These are phyloP conservation scores for Globodera ellingtonae DNA, from an alignment of 1,140 invertebrate species.

Conservation along the genomic window DNA sequence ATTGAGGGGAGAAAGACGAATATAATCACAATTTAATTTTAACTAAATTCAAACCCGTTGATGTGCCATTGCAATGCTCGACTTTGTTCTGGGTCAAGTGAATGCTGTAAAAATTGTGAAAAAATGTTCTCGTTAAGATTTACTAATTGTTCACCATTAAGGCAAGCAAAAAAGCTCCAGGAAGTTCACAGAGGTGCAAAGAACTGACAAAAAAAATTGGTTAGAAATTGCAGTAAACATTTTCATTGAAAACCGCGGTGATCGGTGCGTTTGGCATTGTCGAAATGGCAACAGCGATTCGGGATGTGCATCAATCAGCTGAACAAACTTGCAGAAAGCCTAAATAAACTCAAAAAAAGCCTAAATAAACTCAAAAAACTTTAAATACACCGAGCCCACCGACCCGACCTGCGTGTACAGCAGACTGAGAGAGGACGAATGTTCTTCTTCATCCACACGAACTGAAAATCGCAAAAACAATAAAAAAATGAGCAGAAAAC, in stretches of 20 bases:
- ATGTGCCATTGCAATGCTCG: conserved; percentile 36
- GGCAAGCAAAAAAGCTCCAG: conserved; percentile 52
- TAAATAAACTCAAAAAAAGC: conserved; percentile 29
- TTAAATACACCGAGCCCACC: too few species aligned
- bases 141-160: conserved; percentile 22
- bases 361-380: conserved; percentile 9
- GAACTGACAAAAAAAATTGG: conserved; percentile 32
- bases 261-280: neutral
- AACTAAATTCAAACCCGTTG: conserved; percentile 1
- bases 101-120: conserved; percentile 25
- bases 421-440: too few species aligned
- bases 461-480: too few species aligned
- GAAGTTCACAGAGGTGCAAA: conserved; percentile 56
- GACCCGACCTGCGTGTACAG: neutral
- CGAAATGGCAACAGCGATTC: neutral
- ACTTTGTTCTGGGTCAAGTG: conserved; percentile 8
- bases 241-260: neutral
- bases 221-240: neutral
- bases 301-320: conserved; percentile 42
- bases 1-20: conserved; percentile 1
- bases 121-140: neutral
- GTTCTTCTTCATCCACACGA: too few species aligned
- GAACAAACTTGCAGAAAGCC: conserved; percentile 56
- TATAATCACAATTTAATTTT: conserved; percentile 29
- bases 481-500: too few species aligned